A percentile compares a stretch with the other conserved stretches of the same genome.
phyloP scores from a whole-genome alignment of 2,113 vertebrate genomes.

The Eptatretus burgeri region DNA sequence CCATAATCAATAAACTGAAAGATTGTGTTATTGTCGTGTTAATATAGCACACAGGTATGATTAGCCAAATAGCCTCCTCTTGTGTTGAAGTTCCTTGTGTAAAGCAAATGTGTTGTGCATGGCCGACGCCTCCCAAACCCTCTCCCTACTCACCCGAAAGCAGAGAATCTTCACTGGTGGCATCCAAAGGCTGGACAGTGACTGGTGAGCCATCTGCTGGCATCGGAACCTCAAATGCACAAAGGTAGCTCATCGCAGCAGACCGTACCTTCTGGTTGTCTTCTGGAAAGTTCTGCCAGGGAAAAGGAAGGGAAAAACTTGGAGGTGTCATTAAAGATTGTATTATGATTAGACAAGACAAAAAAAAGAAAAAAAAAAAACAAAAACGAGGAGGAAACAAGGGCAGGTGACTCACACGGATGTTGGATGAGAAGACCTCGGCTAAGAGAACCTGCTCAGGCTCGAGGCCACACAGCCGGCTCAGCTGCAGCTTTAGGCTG shows the following conservation, averaged over 20 bases:
- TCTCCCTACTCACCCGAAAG: too few relatives aligned
- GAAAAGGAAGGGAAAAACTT: not conserved
- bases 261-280: constrained; percentile 91
- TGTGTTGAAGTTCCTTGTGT: too few relatives aligned
- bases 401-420: constrained; percentile 30
- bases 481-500: constrained; percentile 71
- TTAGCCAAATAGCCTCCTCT: too few relatives aligned
- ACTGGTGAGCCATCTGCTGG: constrained; percentile 26
- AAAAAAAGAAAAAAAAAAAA: too few relatives aligned
- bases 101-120: too few relatives aligned
- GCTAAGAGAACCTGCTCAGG: constrained; percentile 80
- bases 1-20: too few relatives aligned
- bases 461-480: constrained; percentile 61
- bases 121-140: too few relatives aligned
- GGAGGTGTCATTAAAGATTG: not conserved
- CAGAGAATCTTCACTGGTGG: too few relatives aligned
- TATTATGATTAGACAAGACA: not conserved
- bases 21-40: too few relatives aligned
- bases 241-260: constrained; percentile 58
- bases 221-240: constrained; percentile 70
- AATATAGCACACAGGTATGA: too few relatives aligned
- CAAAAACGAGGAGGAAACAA: too few relatives aligned
- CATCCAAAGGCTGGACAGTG: too few relatives aligned
- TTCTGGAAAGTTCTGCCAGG: constrained; percentile 53
- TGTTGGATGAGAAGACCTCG: constrained; percentile 75